Evolutionary conservation across 2,888 invertebrate genomes (phyloP).

Genomic region (Drosophila testacea): DNA sequence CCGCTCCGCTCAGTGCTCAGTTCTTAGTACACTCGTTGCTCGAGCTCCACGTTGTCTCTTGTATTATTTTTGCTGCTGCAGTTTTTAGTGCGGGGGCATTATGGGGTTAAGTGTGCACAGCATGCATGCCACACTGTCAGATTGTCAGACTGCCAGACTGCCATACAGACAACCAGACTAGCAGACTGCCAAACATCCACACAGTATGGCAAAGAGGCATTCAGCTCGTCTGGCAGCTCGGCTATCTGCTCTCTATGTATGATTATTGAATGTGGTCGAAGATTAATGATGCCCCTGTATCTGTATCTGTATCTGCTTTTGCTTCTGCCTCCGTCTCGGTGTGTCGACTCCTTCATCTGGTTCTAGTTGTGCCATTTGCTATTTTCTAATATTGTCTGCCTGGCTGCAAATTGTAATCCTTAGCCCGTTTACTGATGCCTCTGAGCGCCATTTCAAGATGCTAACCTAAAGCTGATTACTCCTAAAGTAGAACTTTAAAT

Average conservation of each 20-base stretch:
- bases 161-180: conserved; percentile 3
- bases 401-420: conserved; percentile 31
- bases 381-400: conserved; percentile 48
- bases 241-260: conserved; percentile 60
- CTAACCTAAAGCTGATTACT: conserved; percentile 44
- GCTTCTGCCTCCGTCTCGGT: conserved; percentile 6
- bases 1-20: conserved; percentile 44
- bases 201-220: conserved; percentile 22
- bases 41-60: conserved; percentile 26
- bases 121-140: conserved; percentile 31
- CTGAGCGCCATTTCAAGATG: conserved; percentile 12
- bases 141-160: conserved; percentile 10
- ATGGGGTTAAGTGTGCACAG: conserved; percentile 54
- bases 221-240: conserved; percentile 47
- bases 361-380: conserved; percentile 39
- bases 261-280: conserved; percentile 82
- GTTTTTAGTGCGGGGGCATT: conserved; percentile 36
- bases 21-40: conserved; percentile 7
- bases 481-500: background rate
- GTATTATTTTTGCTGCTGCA: conserved; percentile 40
- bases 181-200: conserved; percentile 11
- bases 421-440: conserved; percentile 19
- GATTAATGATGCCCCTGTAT: conserved; percentile 73
- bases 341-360: conserved; percentile 11
- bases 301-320: conserved; percentile 32